Base-by-base conservation (phyloP, 2,888 invertebrate genomes). In the Lithophane ornitopus region DNA sequence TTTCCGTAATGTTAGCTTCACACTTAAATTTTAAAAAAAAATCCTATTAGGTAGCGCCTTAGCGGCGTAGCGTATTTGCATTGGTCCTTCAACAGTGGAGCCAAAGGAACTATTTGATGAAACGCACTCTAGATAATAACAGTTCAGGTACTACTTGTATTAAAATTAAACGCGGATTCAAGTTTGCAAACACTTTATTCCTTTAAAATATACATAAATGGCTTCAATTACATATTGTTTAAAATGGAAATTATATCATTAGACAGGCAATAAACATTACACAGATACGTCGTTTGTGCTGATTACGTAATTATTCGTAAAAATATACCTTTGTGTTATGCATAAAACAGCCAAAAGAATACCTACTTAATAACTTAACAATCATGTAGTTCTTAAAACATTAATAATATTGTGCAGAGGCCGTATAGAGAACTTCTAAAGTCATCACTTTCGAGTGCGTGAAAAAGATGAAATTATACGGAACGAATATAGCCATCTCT, bases 151-250 rank as follows among this genome's bases (percentile, higher is more conserved):
- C 16, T n/a, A 26, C 12, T 19, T 39, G 11, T 19, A 19, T 14
- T 68, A 49, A 83, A 69, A 85, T 80, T 67, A 81, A 86, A 78
- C 49, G 76, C 67, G 61, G 2, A 66, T 54, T 26, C 63, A 74
- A 80, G 80, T 89, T 90, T 89, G 87, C 89, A 88, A 90, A 90
- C 90, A 90, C 88, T 91, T 90, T 89, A 91, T 87, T 89, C 89
- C 79, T 81, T 80, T 84, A 83, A 87, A 81, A 81, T 73, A 81
- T 84, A 83, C 80, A 85, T 82, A 74, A 74, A 82, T 81, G 78
- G 68, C 75, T 78, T 82, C 73, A 85, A 78, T 78, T 85, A 85
- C 62, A 87, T 78, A 85, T 81, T 85, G 52, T 76, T 81, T 82
- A 74, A 80, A 78, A 78, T 85, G 76, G 78, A 85, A 82, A 81